Evolutionary conservation across 2,888 invertebrate species (phyloP).

Genomic region (Drosophila bunnanda): DNA sequence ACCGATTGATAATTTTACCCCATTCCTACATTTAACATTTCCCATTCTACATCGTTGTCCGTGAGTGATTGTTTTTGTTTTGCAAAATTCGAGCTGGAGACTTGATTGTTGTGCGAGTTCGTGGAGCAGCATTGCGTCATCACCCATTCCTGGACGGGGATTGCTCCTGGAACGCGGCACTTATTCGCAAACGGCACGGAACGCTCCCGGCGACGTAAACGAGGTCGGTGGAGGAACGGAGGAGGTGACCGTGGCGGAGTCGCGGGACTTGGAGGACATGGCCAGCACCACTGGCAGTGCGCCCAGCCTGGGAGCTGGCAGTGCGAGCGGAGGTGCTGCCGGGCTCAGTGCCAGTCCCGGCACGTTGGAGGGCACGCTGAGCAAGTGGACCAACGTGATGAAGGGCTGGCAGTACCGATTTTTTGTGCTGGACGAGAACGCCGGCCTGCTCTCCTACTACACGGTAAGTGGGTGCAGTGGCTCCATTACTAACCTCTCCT

Average conservation of each 20-base stretch:
- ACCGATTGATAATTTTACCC: not conserved
- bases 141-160: conserved; percentile 20
- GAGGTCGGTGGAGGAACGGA: conserved; percentile 5
- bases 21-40: not conserved
- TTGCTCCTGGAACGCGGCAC: conserved; percentile 7
- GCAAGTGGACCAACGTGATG: conserved; percentile 85
- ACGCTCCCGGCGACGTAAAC: conserved; percentile 13
- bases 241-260: conserved; percentile 23
- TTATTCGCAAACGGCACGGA: conserved; percentile 14
- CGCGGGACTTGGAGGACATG: conserved; percentile 32
- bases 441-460: conserved; percentile 97
- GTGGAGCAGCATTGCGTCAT: conserved; percentile 37
- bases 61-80: conserved; percentile 7
- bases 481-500: conserved; percentile 12
- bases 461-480: conserved; percentile 89
- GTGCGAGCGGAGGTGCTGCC: conserved; percentile 8
- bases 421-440: conserved; percentile 99
- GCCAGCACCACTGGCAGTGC: conserved; percentile 38
- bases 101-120: conserved; percentile 26
- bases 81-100: conserved; percentile 23
- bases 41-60: no score
- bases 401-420: conserved; percentile 99
- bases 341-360: conserved; percentile 48
- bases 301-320: conserved; percentile 16
- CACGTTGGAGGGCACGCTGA: conserved; percentile 84